Evolutionary conservation across 1,140 invertebrate genomes (phyloP), one percentile per base, ranked within the genome.

Genomic region (Trinorchestia longiramus): DNA sequence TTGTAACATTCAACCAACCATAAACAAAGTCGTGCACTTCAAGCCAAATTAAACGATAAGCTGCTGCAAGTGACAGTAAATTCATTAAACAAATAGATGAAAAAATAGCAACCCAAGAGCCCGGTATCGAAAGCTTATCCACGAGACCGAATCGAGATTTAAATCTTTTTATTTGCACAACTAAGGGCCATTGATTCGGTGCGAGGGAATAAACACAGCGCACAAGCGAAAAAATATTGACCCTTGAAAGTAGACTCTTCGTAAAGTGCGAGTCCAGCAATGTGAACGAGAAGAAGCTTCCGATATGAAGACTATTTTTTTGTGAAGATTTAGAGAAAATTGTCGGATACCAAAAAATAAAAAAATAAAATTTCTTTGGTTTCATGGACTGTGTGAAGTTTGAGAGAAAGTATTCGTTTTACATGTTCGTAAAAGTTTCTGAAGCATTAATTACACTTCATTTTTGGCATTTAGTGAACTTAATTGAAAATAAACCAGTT

Each of bases 141-240:
- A 77, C 47, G 62, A 77, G 62, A 77, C 62, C 62, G 62, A 77
- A 77, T 77, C 62, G 62, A 77, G 62, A 77, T 28, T 77, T 77
- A 77, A 77, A 77, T 77, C 62, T 77, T 77, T 77, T 77, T 77
- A 77, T 77, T 77, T 77, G 62, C 28, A 77, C 62, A 77, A 77
- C 62, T 77, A 77, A 77, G 62, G 62, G 62, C 62, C 62, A 77
- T 77, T 77, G 62, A 77, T 77, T 77, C 62, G 62, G 28, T 36
- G 62, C 62, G 62, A 77, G 62, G 62, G 62, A 77, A 77, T 77
- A 77, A 77, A 77, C 62, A 77, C 62, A 77, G 62, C 62, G 62
- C 62, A 77, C 8, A 77, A 23, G 62, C 1, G 62, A 77, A 77
- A 53, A 77, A 77, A 77, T 77, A 77, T 77, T 77, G 62, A 77